A percentile compares a stretch with the other conserved stretches of the same genome.
phyloP scores from a whole-genome alignment of 2,113 vertebrate species.

The Corydoras sp. region DNA sequence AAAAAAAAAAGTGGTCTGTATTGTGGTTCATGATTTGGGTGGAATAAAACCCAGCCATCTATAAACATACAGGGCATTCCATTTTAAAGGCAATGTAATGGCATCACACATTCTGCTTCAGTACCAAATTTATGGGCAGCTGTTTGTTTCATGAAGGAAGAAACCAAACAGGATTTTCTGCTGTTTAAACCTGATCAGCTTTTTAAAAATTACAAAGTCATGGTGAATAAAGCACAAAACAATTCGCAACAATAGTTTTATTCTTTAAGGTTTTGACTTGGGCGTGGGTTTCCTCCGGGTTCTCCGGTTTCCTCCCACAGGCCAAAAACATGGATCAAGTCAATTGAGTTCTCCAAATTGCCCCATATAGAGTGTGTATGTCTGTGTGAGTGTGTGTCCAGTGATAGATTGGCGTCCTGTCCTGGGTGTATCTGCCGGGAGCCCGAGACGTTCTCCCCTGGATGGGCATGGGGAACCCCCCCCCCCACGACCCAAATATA shows the following conservation, averaged over 20 bases:
- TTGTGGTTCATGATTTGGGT: slow-evolving; percentile 19
- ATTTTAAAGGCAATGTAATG: background rate
- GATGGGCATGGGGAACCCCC: too few species aligned
- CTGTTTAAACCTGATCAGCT: background rate
- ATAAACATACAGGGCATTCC: background rate
- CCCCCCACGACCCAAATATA: too few species aligned
- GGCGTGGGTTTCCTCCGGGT: too few species aligned
- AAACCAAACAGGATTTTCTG: background rate
- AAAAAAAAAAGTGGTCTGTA: slow-evolving; percentile 13
- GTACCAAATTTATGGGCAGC: slow-evolving; percentile 14
- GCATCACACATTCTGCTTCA: slow-evolving; percentile 9
- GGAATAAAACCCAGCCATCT: background rate
- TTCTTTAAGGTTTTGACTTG: too few species aligned
- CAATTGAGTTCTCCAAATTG: too few species aligned
- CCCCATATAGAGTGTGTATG: too few species aligned
- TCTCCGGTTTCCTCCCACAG: too few species aligned
- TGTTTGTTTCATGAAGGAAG: slow-evolving; percentile 1
- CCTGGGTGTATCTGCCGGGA: too few species aligned
- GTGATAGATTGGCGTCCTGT: too few species aligned
- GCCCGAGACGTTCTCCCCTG: too few species aligned
- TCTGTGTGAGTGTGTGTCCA: too few species aligned
- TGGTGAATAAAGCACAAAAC: background rate
- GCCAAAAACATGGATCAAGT: too few species aligned
- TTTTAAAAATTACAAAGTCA: background rate
- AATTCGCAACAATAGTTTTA: background rate